Evolutionary conservation across 53 echinoderm and acorn worm genomes (phyloP).

Genomic region (Temnopleurus reevesii): DNA sequence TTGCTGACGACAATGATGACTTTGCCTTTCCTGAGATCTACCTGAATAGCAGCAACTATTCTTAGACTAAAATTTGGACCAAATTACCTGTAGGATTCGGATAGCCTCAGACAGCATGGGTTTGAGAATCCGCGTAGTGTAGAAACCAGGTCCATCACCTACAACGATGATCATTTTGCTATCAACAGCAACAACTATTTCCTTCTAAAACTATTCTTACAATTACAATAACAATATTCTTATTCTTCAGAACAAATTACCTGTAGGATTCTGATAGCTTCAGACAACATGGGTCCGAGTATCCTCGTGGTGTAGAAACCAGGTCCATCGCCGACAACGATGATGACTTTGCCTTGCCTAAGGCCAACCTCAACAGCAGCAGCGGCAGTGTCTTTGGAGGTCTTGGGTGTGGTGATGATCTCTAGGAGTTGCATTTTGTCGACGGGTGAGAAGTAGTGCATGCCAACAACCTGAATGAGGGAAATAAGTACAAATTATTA

Average conservation of each 20-base stretch:
- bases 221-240: no score
- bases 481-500: no score
- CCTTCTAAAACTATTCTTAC: no score
- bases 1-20: conserved; percentile 88
- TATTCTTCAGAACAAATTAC: no score
- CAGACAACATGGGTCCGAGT: conserved; percentile 86
- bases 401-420: conserved; percentile 97
- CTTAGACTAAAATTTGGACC: no score
- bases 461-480: conserved; percentile 83
- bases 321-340: conserved; percentile 91
- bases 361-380: conserved; percentile 94
- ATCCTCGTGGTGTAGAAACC: conserved; percentile 98
- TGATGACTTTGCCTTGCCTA: conserved; percentile 93
- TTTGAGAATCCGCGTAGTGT: conserved; percentile 88
- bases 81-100: conserved; percentile 83
- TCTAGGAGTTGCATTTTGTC: conserved; percentile 98
- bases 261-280: conserved; percentile 91
- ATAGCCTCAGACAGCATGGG: conserved; percentile 88
- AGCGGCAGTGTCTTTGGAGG: conserved; percentile 91
- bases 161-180: conserved; percentile 89
- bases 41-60: conserved; percentile 80
- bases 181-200: no score
- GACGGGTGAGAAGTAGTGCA: conserved; percentile 99
- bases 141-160: conserved; percentile 92
- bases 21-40: conserved; percentile 86